Conservation (phyloP, 1,140 invertebrate species). For the Gonatopus flavifemur region DNA sequence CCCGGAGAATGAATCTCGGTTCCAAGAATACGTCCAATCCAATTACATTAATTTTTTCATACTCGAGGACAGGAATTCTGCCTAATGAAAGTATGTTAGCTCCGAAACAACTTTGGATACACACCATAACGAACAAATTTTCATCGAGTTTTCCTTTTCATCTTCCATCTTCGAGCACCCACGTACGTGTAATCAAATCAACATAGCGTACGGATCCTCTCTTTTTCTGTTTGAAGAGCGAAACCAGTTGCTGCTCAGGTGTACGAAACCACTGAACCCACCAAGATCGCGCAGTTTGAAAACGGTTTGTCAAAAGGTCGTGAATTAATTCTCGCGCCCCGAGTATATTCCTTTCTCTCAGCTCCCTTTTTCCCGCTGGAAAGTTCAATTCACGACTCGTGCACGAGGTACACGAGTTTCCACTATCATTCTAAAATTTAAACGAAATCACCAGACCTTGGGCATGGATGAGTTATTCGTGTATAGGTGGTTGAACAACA, state of each 20-base stretch:
- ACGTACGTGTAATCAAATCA: neutral
- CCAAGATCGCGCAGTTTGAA: constrained; percentile 2
- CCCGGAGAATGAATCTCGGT: too few species aligned
- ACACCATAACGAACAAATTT: too few species aligned
- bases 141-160: too few species aligned
- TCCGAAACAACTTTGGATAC: too few species aligned
- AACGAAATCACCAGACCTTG: too few species aligned
- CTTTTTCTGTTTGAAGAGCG: neutral
- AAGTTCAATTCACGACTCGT: constrained; percentile 35
- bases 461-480: too few species aligned
- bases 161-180: neutral
- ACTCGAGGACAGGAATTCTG: too few species aligned
- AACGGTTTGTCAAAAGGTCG: constrained; percentile 33
- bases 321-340: constrained; percentile 36
- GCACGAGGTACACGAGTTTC: constrained; percentile 37
- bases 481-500: too few species aligned
- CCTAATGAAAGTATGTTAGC: too few species aligned
- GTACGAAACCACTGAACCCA: neutral
- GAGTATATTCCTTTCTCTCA: neutral
- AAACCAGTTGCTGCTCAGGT: too few species aligned
- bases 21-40: too few species aligned
- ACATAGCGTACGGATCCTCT: neutral
- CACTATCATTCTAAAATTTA: constrained; percentile 42
- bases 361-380: constrained; percentile 11
- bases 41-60: too few species aligned